Base-by-base conservation (phyloP, 2,888 invertebrate genomes). In the Brenthis hecate region DNA sequence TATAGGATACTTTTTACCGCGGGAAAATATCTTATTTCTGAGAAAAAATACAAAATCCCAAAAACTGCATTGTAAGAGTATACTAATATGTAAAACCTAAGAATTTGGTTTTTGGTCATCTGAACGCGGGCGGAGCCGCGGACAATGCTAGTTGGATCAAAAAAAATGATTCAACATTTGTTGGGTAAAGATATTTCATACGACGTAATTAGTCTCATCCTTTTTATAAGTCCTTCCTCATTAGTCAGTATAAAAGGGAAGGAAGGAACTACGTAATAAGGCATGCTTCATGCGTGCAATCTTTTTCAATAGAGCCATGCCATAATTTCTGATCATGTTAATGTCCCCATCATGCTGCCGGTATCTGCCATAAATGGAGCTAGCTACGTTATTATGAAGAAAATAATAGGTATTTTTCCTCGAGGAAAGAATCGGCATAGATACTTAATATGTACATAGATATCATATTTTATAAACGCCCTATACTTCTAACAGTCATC, bases 321-420 rank as follows among this genome's bases (percentile, higher is more conserved):
- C 78, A 77, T 80, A 81, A 83, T 77, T 77, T 76, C 76, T 80
- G 82, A 80, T 85, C 84, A 84, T 83, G 81, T 73, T 84, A 82
- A 85, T 85, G 78, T 75, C 73, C 69, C 69, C 74, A 74, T 75
- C 77, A 75, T 71, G 73, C 75, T 70, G 55, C 61, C 66, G 64
- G 72, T 71, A 71, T 74, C 73, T 72, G 62, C 76, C 74, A 73
- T 76, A 74, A 75, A 73, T 73, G 70, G 73, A 68, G 68, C 72
- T 66, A 70, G 66, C 68, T 69, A 69, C 72, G 73, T 76, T 74
- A 74, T 77, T 77, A 76, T 77, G 2, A 74, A 74, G 72, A 73
- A 75, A 75, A 78, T 76, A 77, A 77, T 74, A 72, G 70, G 74
- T 78, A 65, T 58, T 54, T 65, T 57, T 36, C 8, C 23, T 19